These are phyloP conservation scores for Hypselothyrea guttata DNA, from an alignment of 2,888 invertebrate species.

Conservation along the genomic window DNA sequence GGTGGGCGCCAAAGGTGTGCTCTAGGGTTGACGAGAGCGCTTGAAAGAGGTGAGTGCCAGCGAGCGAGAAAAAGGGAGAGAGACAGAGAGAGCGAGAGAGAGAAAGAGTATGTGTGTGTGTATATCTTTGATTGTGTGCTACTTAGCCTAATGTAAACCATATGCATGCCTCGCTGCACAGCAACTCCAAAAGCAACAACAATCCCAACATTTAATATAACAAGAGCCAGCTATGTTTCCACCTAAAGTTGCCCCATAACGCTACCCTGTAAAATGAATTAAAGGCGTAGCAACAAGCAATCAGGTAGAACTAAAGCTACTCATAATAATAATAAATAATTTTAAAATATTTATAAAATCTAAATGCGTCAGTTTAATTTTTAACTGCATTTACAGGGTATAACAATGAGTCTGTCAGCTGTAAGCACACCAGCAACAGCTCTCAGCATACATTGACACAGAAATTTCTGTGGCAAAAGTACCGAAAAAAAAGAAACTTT, in stretches of 20 bases:
- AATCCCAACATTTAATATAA: slow-evolving; percentile 38
- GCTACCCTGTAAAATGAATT: not conserved
- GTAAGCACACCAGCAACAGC: slow-evolving; percentile 16
- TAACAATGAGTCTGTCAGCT: no score
- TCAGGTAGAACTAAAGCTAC: no score
- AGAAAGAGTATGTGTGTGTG: no score
- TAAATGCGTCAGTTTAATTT: no score
- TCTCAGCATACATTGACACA: slow-evolving; percentile 69
- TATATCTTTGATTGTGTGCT: slow-evolving; percentile 44
- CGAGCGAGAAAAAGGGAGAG: not conserved
- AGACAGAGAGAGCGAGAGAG: no score
- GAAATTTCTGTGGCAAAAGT: slow-evolving; percentile 47
- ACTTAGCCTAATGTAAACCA: slow-evolving; percentile 75
- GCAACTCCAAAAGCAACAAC: slow-evolving; percentile 45
- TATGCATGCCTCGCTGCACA: slow-evolving; percentile 73
- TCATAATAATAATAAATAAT: no score
- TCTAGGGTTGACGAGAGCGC: slow-evolving; percentile 24
- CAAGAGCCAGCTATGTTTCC: slow-evolving; percentile 10
- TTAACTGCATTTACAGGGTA: slow-evolving; percentile 46
- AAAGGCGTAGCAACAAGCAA: no score
- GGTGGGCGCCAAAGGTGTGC: slow-evolving; percentile 37
- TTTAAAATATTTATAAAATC: no score
- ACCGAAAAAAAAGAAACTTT: no score
- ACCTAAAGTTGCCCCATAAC: not conserved
- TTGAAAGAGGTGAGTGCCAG: not conserved